phyloP scores from a whole-genome alignment of 2,113 vertebrate species.

The Oxyura jamaicensis region DNA sequence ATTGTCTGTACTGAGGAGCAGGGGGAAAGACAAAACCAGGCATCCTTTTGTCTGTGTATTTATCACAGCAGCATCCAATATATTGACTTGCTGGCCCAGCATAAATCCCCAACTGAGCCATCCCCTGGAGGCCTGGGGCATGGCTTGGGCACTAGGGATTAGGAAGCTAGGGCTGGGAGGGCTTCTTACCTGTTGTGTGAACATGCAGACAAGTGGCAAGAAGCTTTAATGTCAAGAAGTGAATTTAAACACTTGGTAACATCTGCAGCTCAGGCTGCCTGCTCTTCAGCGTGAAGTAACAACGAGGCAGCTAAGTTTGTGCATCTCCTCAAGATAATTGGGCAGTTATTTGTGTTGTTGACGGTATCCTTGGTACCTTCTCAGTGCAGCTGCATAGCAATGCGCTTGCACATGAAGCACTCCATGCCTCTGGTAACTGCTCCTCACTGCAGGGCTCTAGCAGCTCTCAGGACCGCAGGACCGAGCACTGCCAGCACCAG shows the following conservation, averaged over 20 bases:
- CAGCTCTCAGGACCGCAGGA: not conserved
- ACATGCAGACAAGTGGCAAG: rapidly evolving
- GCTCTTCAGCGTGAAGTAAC: rapidly evolving
- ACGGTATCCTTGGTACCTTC: not conserved
- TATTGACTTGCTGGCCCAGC: rapidly evolving
- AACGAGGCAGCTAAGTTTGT: too few species aligned
- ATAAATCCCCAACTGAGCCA: rapidly evolving
- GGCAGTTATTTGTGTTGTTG: not conserved
- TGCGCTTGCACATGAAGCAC: rapidly evolving
- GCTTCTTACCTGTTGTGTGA: not conserved
- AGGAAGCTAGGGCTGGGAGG: not conserved
- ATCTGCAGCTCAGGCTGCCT: not conserved
- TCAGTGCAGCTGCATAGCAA: not conserved
- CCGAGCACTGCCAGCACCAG: not conserved
- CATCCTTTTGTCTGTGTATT: not conserved
- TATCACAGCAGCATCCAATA: not conserved
- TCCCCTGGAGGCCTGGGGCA: not conserved
- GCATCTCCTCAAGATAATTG: not conserved
- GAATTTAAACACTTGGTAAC: not conserved
- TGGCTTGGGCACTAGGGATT: not conserved
- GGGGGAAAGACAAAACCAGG: not conserved
- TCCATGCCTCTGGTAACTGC: not conserved
- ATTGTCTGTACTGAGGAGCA: not conserved
- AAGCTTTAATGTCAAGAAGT: constrained; percentile 21
- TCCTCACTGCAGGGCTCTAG: not conserved